Percentiles rank a stretch among this genome's conserved stretches.
These are phyloP conservation scores for Pardosa pseudoannulata DNA, from an alignment of 2,888 invertebrate genomes.

Conservation along the genomic window DNA sequence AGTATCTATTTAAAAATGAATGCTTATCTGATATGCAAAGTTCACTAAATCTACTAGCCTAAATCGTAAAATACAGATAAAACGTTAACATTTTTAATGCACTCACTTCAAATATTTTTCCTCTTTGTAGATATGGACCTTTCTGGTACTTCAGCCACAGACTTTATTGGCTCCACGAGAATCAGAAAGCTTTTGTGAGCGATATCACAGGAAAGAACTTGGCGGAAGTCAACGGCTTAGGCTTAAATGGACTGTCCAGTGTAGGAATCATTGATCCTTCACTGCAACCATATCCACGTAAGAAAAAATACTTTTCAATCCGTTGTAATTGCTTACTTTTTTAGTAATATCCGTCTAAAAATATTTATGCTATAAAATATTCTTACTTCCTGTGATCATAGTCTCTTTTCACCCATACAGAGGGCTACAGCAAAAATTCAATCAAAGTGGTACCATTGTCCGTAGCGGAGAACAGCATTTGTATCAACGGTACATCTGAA, in stretches of 20 bases:
- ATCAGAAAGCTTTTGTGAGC: slow-evolving; percentile 85
- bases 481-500: slow-evolving; percentile 86
- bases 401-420: not conserved
- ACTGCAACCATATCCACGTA: slow-evolving; percentile 82
- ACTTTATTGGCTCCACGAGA: slow-evolving; percentile 89
- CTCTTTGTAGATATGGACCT: slow-evolving; percentile 81
- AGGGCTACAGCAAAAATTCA: slow-evolving; percentile 21
- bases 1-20: too few species aligned
- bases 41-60: too few species aligned
- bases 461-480: slow-evolving; percentile 83
- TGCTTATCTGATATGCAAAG: too few species aligned
- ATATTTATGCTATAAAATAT: too few species aligned
- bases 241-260: slow-evolving; percentile 82
- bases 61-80: too few species aligned
- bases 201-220: slow-evolving; percentile 87
- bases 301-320: too few species aligned
- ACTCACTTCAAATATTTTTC: too few species aligned
- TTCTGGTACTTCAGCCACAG: slow-evolving; percentile 88
- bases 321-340: too few species aligned
- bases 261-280: slow-evolving; percentile 86
- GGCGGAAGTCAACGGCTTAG: slow-evolving; percentile 79
- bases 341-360: too few species aligned
- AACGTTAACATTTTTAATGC: too few species aligned
- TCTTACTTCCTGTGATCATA: too few species aligned
- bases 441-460: slow-evolving; percentile 83